Percentiles rank a stretch among this genome's conserved stretches.
Conservation (phyloP, 1,140 invertebrate genomes). For the Drosophila lacertosa region DNA sequence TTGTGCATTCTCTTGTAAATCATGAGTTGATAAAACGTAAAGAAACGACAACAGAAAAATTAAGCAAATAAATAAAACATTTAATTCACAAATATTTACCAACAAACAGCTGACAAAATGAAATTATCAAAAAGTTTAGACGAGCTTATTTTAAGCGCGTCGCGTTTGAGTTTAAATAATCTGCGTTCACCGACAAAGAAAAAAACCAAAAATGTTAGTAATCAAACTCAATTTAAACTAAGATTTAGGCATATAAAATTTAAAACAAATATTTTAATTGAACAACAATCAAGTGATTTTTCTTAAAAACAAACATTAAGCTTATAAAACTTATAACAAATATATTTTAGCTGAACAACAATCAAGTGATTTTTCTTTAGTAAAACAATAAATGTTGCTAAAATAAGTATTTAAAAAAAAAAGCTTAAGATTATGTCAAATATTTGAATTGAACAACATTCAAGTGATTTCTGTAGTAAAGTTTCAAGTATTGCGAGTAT, state of each 20-base stretch:
- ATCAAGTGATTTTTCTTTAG: slow-evolving; percentile 3
- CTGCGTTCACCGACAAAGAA: slow-evolving; percentile 76
- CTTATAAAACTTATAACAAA: neutral
- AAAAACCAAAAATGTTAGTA: slow-evolving; percentile 82
- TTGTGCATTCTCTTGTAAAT: slow-evolving; percentile 25
- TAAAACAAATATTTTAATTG: neutral
- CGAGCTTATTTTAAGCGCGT: slow-evolving; percentile 77
- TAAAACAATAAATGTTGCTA: too few relatives aligned
- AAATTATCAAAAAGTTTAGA: slow-evolving; percentile 83
- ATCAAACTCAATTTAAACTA: slow-evolving; percentile 7
- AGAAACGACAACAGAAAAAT: neutral
- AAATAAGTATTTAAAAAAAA: too few relatives aligned
- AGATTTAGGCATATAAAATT: neutral
- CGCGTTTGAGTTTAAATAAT: slow-evolving; percentile 78
- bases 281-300: slow-evolving; percentile 1
- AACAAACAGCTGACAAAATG: slow-evolving; percentile 53
- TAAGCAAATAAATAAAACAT: slow-evolving; percentile 26
- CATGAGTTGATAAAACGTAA: slow-evolving; percentile 23
- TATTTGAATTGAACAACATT: too few relatives aligned
- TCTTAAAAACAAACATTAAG: neutral
- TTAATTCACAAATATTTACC: slow-evolving; percentile 31
- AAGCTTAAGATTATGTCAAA: too few relatives aligned
- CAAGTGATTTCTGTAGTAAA: too few relatives aligned
- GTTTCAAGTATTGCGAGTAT: too few relatives aligned
- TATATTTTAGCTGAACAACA: neutral